A percentile compares a stretch with the other conserved stretches of the same genome.
Evolutionary conservation across 2,113 vertebrate species (phyloP).

Genomic region (Microtus pennsylvanicus): DNA sequence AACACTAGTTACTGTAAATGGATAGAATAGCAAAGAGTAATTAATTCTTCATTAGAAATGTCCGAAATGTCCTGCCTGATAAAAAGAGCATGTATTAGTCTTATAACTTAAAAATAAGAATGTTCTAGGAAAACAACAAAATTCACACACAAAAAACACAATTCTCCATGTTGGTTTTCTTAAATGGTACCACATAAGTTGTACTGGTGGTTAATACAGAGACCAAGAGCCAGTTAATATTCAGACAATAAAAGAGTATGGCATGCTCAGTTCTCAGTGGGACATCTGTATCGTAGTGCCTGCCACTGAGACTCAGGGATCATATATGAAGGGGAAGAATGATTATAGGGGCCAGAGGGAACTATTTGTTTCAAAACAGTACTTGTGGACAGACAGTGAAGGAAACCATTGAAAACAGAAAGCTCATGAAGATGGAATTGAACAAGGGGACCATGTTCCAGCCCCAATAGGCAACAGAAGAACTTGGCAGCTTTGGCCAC

Average conservation of each 20-base stretch:
- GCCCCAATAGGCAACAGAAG: no score
- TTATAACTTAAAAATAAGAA: neutral
- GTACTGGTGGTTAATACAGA: neutral
- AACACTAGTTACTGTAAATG: neutral
- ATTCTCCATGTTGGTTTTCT: neutral
- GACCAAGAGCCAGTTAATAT: neutral
- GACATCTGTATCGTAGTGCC: neutral
- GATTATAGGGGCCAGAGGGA: neutral
- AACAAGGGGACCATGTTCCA: no score
- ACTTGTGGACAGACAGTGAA: no score
- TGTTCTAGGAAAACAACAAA: neutral
- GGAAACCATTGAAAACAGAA: no score
- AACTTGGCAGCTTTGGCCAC: no score
- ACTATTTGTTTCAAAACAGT: neutral
- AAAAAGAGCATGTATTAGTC: neutral
- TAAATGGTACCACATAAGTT: neutral
- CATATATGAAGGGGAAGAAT: neutral
- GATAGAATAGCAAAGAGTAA: conserved; percentile 6
- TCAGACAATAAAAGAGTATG: neutral
- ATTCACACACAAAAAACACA: neutral
- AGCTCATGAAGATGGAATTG: no score
- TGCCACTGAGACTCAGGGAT: neutral
- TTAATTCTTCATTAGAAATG: neutral
- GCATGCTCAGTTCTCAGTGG: neutral
- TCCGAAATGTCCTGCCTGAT: neutral